phyloP scores from a whole-genome alignment of 2,888 invertebrate species.

The Acronicta alni region DNA sequence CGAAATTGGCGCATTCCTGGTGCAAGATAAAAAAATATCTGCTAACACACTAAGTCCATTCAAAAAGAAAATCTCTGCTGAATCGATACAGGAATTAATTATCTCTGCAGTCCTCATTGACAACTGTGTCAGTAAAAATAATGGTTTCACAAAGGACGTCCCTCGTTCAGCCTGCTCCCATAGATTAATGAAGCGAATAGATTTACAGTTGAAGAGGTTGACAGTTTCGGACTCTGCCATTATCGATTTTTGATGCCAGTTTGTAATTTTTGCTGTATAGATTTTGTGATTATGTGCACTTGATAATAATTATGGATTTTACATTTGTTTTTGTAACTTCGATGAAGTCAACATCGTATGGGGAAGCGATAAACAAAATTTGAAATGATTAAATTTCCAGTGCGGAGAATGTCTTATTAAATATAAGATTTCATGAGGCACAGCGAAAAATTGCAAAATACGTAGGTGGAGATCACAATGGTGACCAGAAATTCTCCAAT shows the following conservation, averaged over 20 bases:
- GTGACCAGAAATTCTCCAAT: too few species aligned
- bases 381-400: too few species aligned
- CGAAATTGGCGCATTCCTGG: too few species aligned
- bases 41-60: not conserved
- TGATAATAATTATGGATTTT: too few species aligned
- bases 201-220: slow-evolving; percentile 40
- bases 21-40: too few species aligned
- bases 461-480: too few species aligned
- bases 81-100: slow-evolving; percentile 31
- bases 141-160: slow-evolving; percentile 29
- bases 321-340: too few species aligned
- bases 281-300: slow-evolving; percentile 23
- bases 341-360: too few species aligned
- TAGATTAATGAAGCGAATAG: slow-evolving; percentile 48
- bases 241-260: slow-evolving; percentile 41
- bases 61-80: not conserved
- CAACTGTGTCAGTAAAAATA: slow-evolving; percentile 42
- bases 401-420: too few species aligned
- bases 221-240: slow-evolving; percentile 32
- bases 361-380: too few species aligned
- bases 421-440: too few species aligned
- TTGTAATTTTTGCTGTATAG: slow-evolving; percentile 28
- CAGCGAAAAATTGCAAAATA: too few species aligned
- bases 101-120: slow-evolving; percentile 21
- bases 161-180: not conserved